Evolutionary conservation across 2,113 vertebrate genomes (phyloP), one percentile per base, ranked within the genome.

Genomic region (Spilogale gracilis): DNA sequence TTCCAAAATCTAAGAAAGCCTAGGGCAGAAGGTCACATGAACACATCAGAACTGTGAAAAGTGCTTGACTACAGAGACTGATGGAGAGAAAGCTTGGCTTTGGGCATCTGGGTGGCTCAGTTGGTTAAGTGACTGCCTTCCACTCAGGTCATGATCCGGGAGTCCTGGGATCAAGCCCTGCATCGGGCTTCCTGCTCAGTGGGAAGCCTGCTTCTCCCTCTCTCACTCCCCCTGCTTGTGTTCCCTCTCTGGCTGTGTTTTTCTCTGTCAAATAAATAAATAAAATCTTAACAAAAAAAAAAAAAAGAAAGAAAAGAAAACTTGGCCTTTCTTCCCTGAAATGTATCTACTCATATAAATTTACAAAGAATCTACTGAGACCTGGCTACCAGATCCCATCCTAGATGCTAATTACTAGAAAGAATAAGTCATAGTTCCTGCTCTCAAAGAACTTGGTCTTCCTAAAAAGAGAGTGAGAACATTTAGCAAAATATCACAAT

Each of bases 381-480:
- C 7, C 69, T 61, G 65, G 61, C 27, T 60, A 30, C 82, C 69
- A 84, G 48, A 32, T 25, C 25, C 45, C n/a, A 71, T 3, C 32
- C 48, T 88, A 91, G 61, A 91, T 38, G 60, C 52, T 58, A 23
- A 87, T 83, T 73, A 87, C 5, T 63, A 85, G n/a, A 82, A 92
- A 32, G 32, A 89, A 21, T 81, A 50, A 93, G 30, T 27, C 48
- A 78, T 2, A 56, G 38, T 60, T n/a, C 21, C n/a, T 85, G 9
- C 17, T 87, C 9, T 61, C 50, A 78, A 54, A 92, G 56, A 61
- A 18, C 0, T 58, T 88, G 6, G 20, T 73, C 27, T 83, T 86
- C n/a, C 52, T 81, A 30, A 89, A 91, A 88, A 90, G 14, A 50
- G 9, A 12, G 1, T 69, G 38, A 93, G 38, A 95, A 78, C 32